A percentile compares a stretch with the other conserved stretches of the same genome.
Evolutionary conservation across 2,113 vertebrate genomes (phyloP).

Genomic region (Egretta garzetta): DNA sequence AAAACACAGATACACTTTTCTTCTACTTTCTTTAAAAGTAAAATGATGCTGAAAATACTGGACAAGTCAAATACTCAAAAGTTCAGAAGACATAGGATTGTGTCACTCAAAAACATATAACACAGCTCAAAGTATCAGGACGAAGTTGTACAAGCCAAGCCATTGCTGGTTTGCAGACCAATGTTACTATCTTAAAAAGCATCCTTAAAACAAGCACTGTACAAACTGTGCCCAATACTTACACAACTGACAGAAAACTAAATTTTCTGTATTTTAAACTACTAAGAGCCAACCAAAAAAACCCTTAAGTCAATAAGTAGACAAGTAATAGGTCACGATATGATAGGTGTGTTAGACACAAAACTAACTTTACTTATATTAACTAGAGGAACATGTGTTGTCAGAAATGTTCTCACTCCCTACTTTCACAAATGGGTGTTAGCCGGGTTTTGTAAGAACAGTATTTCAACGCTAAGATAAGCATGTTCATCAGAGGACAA

Average conservation of each 20-base stretch:
- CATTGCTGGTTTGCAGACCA: neutral
- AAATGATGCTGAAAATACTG: neutral
- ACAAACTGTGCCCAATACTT: neutral
- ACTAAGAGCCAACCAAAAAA: neutral
- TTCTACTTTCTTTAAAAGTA: neutral
- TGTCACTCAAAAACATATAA: neutral
- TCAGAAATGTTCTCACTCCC: neutral
- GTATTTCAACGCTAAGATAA: neutral
- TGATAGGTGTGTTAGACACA: neutral
- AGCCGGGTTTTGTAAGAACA: neutral
- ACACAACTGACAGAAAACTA: neutral
- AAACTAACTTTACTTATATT: neutral
- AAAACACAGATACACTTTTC: neutral
- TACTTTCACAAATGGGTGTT: neutral
- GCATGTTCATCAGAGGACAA: neutral
- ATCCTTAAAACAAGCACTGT: neutral
- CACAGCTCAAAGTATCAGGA: neutral
- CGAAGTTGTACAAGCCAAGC: neutral
- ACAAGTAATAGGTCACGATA: neutral
- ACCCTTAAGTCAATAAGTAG: neutral
- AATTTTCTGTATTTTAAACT: neutral
- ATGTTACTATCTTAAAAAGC: neutral
- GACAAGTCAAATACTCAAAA: neutral
- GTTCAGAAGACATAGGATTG: neutral
- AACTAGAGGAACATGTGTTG: neutral